Evolutionary conservation across 1,140 invertebrate species (phyloP), one percentile per base, ranked within the genome.

Genomic region (Eumeta japonica): DNA sequence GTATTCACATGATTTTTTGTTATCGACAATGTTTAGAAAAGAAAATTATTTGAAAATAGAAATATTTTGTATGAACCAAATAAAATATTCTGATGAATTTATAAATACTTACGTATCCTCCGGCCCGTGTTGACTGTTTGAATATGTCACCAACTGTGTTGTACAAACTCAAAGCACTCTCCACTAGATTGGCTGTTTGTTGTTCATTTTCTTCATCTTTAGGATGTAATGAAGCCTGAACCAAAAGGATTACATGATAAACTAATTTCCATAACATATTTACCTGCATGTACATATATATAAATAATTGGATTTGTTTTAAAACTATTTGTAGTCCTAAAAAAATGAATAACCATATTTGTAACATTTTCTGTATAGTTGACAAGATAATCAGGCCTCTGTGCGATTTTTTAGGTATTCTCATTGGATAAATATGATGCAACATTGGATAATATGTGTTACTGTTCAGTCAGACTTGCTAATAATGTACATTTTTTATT

Each of bases 51-150:
- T n/a, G 12, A 31, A 29, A 15, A 5, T 16, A 33, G 2, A n/a
- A 12, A 34, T 36, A 17, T 31, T 30, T 13, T 35, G 37, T 5
- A 41, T 35, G 36, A 31, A 16, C n/a, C n/a, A n/a, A n/a, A n/a
- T n/a, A n/a, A n/a, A n/a, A n/a, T n/a, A n/a, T n/a, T n/a, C n/a
- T 42, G 10, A 35, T 42, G 41, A 39, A 20, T 17, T 35, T 11
- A 7, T 7, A 24, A 24, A 31, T 36, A 79, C 83, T 85, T 78
- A 91, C 88, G 74, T 90, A 88, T 48, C 90, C 90, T 36, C 90
- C 89, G 33, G 90, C 89, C 46, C 92, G 78, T 1, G 91, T 91
- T 4, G 91, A 94, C 33, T 82, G 82, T 64, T 86, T 88, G 40
- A 95, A 88, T 10, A 85, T 84, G 44, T 81, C 82, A 2, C 88